Percentiles rank a stretch among this genome's conserved stretches.
Evolutionary conservation across 2,888 invertebrate species (phyloP).

Genomic region (Oconnorella tubifera): DNA sequence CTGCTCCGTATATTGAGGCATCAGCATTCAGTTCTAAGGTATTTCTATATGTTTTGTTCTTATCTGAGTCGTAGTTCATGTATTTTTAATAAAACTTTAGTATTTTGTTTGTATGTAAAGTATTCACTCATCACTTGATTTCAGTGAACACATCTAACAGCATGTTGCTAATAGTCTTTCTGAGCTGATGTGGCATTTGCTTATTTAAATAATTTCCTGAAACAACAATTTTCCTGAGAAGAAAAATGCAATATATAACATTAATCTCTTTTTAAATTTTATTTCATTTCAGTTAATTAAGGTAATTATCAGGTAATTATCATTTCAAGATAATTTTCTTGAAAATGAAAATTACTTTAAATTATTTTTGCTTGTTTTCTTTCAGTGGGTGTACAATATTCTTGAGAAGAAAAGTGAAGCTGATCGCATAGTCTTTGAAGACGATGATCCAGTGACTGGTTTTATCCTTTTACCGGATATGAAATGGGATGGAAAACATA

Average conservation of each 20-base stretch:
- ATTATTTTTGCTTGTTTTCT: conserved; percentile 47
- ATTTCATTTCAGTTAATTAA: background rate
- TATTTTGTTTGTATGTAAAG: background rate
- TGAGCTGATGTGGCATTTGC: too few relatives aligned
- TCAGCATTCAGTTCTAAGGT: conserved; percentile 74
- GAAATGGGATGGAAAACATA: conserved; percentile 83
- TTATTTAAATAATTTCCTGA: too few relatives aligned
- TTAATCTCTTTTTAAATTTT: too few relatives aligned
- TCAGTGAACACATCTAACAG: background rate
- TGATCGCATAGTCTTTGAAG: conserved; percentile 81
- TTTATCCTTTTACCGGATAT: conserved; percentile 84
- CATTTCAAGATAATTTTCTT: too few relatives aligned
- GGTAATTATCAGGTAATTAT: background rate
- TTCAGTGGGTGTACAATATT: conserved; percentile 98
- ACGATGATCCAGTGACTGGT: conserved; percentile 66
- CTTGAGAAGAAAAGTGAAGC: conserved; percentile 83
- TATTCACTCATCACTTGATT: too few relatives aligned
- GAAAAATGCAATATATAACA: too few relatives aligned
- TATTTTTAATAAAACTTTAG: background rate
- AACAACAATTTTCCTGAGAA: too few relatives aligned
- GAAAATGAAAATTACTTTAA: background rate
- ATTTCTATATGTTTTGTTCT: too few relatives aligned
- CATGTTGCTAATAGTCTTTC: too few relatives aligned
- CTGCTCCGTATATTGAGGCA: conserved; percentile 69
- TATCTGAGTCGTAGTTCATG: too few relatives aligned